Conservation (phyloP, 2,888 invertebrate genomes). For the Drosophila pseudotalamancana region DNA sequence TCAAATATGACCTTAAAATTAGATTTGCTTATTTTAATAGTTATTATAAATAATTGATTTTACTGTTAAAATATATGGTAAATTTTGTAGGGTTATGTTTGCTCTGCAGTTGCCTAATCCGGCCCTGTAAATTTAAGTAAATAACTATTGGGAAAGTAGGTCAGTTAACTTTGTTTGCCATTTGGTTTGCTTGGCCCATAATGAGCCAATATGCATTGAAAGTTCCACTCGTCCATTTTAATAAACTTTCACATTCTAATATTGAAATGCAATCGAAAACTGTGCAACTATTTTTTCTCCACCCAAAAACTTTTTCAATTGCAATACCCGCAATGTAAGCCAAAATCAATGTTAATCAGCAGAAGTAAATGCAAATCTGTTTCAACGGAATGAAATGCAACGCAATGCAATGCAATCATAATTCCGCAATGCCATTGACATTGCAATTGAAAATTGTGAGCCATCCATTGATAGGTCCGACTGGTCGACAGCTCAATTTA, state of each 20-base stretch:
- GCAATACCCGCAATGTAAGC: slow-evolving; percentile 40
- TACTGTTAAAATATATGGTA: too few species aligned
- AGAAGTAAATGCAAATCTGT: slow-evolving; percentile 21
- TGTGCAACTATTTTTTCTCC: slow-evolving; percentile 28
- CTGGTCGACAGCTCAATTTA: slow-evolving; percentile 2
- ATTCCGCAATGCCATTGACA: slow-evolving; percentile 7
- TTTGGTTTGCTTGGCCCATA: slow-evolving; percentile 31
- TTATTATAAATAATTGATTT: too few species aligned
- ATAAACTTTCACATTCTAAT: slow-evolving; percentile 53
- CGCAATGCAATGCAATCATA: slow-evolving; percentile 11
- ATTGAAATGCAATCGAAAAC: slow-evolving; percentile 38
- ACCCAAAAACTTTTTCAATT: slow-evolving; percentile 63
- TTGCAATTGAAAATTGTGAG: slow-evolving; percentile 15
- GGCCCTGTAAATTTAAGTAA: slow-evolving; percentile 15
- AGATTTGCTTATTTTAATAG: background rate
- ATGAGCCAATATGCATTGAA: slow-evolving; percentile 51
- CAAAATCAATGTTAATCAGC: slow-evolving; percentile 40
- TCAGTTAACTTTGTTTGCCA: slow-evolving; percentile 58
- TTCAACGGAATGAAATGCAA: slow-evolving; percentile 29
- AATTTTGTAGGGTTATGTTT: too few species aligned
- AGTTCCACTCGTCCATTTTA: slow-evolving; percentile 42
- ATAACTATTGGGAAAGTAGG: slow-evolving; percentile 45
- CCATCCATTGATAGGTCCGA: slow-evolving; percentile 5
- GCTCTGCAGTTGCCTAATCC: background rate
- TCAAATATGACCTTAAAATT: background rate